Evolutionary conservation across 35 echinoderm and acorn worm genomes (phyloP), one percentile per base, ranked within the genome.

Genomic region (Diadema setosum): DNA sequence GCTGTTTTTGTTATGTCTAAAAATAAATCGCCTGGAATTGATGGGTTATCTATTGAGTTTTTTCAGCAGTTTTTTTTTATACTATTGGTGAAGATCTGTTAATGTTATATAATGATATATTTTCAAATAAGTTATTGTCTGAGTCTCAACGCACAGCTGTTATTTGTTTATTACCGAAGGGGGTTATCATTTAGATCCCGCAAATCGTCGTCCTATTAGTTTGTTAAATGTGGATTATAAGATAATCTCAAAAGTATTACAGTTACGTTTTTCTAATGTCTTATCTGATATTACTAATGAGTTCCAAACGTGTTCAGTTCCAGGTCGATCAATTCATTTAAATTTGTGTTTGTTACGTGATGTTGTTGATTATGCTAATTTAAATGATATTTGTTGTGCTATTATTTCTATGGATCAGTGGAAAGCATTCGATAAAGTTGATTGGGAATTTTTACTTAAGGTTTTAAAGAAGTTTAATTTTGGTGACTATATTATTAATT

Each of bases 391-490:
- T 46, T 12, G 46, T 0, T 42, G 83, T 46, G 69, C 46, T 23
- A 57, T 92, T 21, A 80, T 92, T 59, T 80, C 42, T 27, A 24
- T 92, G 9, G 90, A 92, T 35, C 90, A 92, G 26, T 39, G 59
- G 15, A 92, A 92, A 63, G 90, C 90, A 0, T 92, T 92, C 39
- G 90, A 92, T 48, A 75, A 75, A 46, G 90, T 92, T 24, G 25
- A 92, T 35, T 65, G 70, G 65, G 42, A 42, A 3, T 92, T 80
- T 81, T 16, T 92, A 34, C 67, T 64, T 18, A 80, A 82, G 18
- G 57, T 63, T 14, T 44, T 92, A 5, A 4, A 2, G 0, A 63
- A 33, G 34, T 32, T 86, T 0, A 65, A 80, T 9, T 92, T 92
- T 67, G 70, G 83, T 3, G 2, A 0, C 2, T 21, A 65, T 61